Conservation (phyloP, 2,797 vertebrate species). For the Pelochelys cantorii region DNA sequence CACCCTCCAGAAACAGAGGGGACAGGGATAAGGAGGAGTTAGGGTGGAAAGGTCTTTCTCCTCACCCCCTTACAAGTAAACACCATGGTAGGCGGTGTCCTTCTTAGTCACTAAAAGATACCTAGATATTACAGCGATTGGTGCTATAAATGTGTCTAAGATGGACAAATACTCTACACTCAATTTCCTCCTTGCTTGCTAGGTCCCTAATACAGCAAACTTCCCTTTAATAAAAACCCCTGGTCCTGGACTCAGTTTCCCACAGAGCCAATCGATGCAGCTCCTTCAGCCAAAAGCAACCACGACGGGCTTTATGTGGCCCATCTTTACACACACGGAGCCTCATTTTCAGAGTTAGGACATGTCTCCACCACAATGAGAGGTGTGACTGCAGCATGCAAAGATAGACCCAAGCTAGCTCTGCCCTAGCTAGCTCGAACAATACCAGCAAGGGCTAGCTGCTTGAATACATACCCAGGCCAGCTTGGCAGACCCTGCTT, state of each 20-base stretch:
- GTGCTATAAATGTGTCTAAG: background rate
- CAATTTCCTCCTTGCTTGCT: background rate
- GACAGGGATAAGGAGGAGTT: background rate
- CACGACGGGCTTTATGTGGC: background rate
- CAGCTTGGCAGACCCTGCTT: background rate
- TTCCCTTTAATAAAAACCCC: background rate
- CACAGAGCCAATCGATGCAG: background rate
- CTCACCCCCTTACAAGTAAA: background rate
- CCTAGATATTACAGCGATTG: background rate
- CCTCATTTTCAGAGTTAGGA: background rate
- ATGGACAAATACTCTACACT: background rate
- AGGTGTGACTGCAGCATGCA: background rate
- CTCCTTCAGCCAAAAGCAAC: background rate
- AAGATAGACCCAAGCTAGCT: background rate
- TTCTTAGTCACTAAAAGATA: background rate
- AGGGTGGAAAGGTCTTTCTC: background rate
- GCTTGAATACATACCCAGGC: background rate
- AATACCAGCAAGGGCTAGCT: background rate
- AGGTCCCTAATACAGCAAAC: background rate
- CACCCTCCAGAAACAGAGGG: background rate
- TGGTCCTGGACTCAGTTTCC: background rate
- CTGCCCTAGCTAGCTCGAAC: background rate
- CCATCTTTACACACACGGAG: background rate
- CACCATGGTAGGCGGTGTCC: background rate
- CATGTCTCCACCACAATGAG: too few relatives aligned